Conservation (phyloP, 2,113 vertebrate genomes). For the Entelurus aequoreus region DNA sequence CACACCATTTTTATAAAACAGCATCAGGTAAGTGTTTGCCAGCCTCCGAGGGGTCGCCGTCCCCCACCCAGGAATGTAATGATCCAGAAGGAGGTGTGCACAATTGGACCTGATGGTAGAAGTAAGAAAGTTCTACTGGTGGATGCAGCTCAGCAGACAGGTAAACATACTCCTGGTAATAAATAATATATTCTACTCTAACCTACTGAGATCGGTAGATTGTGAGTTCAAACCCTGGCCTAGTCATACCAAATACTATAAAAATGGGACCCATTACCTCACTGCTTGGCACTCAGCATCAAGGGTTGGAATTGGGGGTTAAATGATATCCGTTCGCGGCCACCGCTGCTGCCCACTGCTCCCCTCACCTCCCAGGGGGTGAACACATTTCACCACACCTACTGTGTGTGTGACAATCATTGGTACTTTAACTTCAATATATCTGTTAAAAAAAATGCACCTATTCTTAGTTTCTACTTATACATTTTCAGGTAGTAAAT, state of each 20-base stretch:
- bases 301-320: no score
- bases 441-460: not conserved
- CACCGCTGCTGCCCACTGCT: no score
- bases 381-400: no score
- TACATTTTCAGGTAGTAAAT: not conserved
- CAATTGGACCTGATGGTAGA: conserved; percentile 83
- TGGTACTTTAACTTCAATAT: no score
- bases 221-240: no score
- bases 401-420: no score
- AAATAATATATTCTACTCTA: not conserved
- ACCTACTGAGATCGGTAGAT: no score
- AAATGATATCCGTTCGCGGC: no score
- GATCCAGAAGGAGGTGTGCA: conserved; percentile 91
- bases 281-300: no score
- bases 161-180: conserved; percentile 56
- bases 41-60: conserved; percentile 79
- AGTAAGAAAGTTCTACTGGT: conserved; percentile 90
- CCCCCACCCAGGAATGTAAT: conserved; percentile 88
- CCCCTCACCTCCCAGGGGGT: no score
- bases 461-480: not conserved
- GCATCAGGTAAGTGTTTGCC: conserved; percentile 67
- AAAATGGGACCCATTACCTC: no score
- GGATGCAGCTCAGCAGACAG: conserved; percentile 95
- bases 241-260: no score
- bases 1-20: conserved; percentile 40